phyloP scores from a whole-genome alignment of 2,113 vertebrate species.

The Eulemur macaco region DNA sequence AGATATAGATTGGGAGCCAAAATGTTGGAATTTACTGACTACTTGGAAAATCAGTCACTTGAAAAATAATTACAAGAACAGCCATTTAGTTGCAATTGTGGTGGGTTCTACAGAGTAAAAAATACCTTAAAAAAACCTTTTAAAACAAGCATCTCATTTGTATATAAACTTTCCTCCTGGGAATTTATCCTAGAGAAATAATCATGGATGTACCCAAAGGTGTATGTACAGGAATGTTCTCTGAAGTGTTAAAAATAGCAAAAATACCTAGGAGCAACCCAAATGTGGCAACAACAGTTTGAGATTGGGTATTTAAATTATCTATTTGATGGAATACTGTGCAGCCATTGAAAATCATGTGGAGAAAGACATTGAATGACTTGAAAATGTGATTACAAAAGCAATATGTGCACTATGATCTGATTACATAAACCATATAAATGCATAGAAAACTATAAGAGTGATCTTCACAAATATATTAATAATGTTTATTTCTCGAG shows the following conservation, averaged over 20 bases:
- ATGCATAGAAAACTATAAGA: background rate
- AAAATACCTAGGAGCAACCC: background rate
- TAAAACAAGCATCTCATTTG: slow-evolving; percentile 31
- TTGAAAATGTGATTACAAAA: slow-evolving; percentile 41
- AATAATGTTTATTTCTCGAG: slow-evolving; percentile 24
- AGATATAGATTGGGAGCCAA: background rate
- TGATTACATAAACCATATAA: slow-evolving; percentile 47
- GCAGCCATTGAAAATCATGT: background rate
- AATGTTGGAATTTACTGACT: slow-evolving; percentile 16
- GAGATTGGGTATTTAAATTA: background rate
- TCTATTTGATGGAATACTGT: background rate
- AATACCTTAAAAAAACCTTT: background rate
- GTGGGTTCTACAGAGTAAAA: slow-evolving; percentile 45
- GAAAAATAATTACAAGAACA: slow-evolving; percentile 47
- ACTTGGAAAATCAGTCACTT: slow-evolving; percentile 35
- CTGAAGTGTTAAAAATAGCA: slow-evolving; percentile 29
- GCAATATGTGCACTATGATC: background rate
- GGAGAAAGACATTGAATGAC: slow-evolving; percentile 10
- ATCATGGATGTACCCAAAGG: background rate
- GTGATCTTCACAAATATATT: background rate
- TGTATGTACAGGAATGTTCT: background rate
- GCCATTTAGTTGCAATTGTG: slow-evolving; percentile 41
- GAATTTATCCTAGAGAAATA: slow-evolving; percentile 42
- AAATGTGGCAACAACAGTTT: slow-evolving; percentile 5
- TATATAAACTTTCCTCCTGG: background rate